Base-by-base conservation (phyloP, 2,888 invertebrate genomes). In the Helleia helle region DNA sequence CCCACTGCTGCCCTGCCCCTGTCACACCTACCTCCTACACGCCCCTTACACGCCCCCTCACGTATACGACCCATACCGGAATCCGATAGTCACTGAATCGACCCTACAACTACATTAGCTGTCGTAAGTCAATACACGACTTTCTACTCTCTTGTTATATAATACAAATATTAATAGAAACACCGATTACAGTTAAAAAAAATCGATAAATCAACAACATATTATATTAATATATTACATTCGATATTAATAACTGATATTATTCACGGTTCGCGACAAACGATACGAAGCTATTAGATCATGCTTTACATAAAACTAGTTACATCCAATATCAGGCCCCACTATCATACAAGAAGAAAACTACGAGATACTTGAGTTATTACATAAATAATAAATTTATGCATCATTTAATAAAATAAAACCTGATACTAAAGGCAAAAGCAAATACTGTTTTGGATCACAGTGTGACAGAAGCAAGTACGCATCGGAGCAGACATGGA, bases 401-500 rank as follows among this genome's bases (percentile, higher is more conserved):
- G 34, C 34, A 22, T 34, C 22, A 22, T 22, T 34, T 7, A 34
- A 12, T 22, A 34, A 34, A 24, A 31, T 38, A 15, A 28, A 4
- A 27, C 27, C 26, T 34, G 24, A 22, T 40, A 42, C 38, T 28
- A 26, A 24, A 42, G 14, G 34, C 47, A 18, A 30, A 42, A 48
- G 48, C 48, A 41, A 31, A 11, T 38, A 47, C 30, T 34, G 17
- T 22, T 31, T 15, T 18, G 31, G 31, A 18, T 31, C 26, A 43
- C 26, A 49, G 47, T 49, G 49, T 49, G 47, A 47, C 49, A 49
- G 49, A 49, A 49, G 49, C 49, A 24, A 37, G 46, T 41, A 41
- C 41, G 44, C 45, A 41, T 43, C 38, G 43, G 40, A 46, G 18
- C 25, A 38, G 38, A 12, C 9, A 11, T 22, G 34, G 34, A 22